Evolutionary conservation across 1,140 invertebrate genomes (phyloP), one percentile per base, ranked within the genome.

Genomic region (Bicyclus anynana): DNA sequence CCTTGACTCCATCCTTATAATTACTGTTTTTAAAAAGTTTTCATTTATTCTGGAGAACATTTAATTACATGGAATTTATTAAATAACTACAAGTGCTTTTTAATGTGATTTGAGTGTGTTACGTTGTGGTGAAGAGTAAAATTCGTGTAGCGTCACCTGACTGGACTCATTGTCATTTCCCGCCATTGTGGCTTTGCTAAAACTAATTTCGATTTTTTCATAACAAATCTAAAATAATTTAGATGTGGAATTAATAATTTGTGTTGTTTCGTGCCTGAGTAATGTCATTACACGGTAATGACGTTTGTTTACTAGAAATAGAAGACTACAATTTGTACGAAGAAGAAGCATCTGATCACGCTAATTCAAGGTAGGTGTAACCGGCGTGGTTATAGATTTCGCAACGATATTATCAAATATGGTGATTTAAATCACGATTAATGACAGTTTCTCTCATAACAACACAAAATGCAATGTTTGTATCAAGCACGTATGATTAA

Each of bases 131-230:
- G 60, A 65, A 65, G 61, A 68, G 65, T 59, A 59, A 66, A 84
- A 72, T 68, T 74, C 68, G 73, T 70, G 66, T 80, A 88, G 88
- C 88, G 84, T 90, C 85, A 87, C 86, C 84, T 88, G 82, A 87
- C 87, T 77, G 80, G 68, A 65, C 81, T 85, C 85, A 87, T 89
- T 89, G 86, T 89, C 85, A 87, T 89, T 87, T 88, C 86, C 87
- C 84, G 89, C 89, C 88, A 90, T 89, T 89, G 86, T 89, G 85
- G 84, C 70, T 80, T 67, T 78, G 72, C 68, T 68, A 63, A 72
- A 72, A 73, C 56, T 69, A 72, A 72, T 77, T 74, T 60, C 40
- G 65, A 62, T 69, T 73, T 77, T 68, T 38, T 56, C 46, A 55
- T 70, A 69, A 23, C 23, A 23, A 62, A 62, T 54, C 17, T 72